Conservation (phyloP, 37 sponge, comb jelly and placozoan species). For the Amphimedon queenslandica region DNA sequence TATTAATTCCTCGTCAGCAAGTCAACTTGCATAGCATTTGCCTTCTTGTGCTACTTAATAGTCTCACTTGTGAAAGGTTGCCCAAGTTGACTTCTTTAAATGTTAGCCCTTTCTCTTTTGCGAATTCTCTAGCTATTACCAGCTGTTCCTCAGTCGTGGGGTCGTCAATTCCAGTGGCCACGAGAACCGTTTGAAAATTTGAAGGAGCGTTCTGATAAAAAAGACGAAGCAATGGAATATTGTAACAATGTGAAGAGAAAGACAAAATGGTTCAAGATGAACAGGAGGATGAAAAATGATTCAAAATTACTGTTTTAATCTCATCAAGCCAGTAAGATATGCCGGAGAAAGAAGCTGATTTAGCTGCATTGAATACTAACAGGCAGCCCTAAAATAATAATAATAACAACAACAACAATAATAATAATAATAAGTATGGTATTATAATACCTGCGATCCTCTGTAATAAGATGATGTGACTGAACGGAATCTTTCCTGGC, state of each 20-base stretch:
- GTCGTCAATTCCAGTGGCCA: constrained; percentile 17
- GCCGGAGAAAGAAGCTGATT: constrained; percentile 40
- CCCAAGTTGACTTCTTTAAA: constrained; percentile 19
- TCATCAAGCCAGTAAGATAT: constrained; percentile 68
- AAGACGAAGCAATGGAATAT: neutral
- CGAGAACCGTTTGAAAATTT: constrained; percentile 39
- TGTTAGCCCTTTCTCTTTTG: constrained; percentile 38
- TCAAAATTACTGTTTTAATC: constrained; percentile 33
- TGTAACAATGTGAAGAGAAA: too few relatives aligned
- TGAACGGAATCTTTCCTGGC: constrained; percentile 70
- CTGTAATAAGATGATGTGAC: constrained; percentile 80
- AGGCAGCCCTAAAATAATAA: constrained; percentile 42
- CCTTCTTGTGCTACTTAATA: too few relatives aligned
- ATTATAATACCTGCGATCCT: constrained; percentile 75
- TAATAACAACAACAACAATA: too few relatives aligned
- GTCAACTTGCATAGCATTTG: too few relatives aligned
- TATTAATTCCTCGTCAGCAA: too few relatives aligned
- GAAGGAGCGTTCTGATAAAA: constrained; percentile 46
- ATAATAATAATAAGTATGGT: too few relatives aligned
- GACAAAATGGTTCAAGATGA: too few relatives aligned
- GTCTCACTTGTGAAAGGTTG: neutral
- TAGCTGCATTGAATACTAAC: constrained; percentile 32
- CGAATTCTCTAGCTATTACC: constrained; percentile 44
- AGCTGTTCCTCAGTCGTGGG: constrained; percentile 7
- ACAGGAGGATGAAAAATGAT: neutral